phyloP scores from a whole-genome alignment of 2,113 vertebrate species.

The Hipposideros armiger region DNA sequence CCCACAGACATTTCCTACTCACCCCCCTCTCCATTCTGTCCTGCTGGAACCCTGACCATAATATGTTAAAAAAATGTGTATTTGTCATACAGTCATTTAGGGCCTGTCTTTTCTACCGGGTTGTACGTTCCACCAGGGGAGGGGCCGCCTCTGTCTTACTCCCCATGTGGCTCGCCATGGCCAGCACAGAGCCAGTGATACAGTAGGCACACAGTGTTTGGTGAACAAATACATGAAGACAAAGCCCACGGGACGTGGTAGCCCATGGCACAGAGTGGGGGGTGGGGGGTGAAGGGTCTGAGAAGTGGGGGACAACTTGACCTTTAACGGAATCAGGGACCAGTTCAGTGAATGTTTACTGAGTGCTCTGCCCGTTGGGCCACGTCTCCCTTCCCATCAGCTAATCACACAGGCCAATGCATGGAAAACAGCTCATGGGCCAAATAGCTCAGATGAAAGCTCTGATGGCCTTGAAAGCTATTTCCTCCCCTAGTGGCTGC shows the following conservation, averaged over 20 bases:
- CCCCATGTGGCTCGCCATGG: not conserved
- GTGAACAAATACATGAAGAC: not conserved
- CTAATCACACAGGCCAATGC: no score
- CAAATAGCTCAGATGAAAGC: not conserved
- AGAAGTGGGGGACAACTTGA: not conserved
- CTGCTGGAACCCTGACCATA: not conserved
- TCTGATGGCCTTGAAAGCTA: not conserved
- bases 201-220: not conserved
- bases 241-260: not conserved
- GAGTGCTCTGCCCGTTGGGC: not conserved
- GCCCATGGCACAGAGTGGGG: no score
- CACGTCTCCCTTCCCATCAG: not conserved
- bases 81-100: not conserved
- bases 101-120: not conserved
- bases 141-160: not conserved
- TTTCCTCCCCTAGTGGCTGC: not conserved
- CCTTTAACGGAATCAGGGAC: not conserved
- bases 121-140: not conserved
- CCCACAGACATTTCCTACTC: fast-evolving
- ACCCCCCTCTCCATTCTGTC: not conserved
- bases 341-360: not conserved
- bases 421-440: not conserved
- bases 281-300: not conserved
- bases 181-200: not conserved
- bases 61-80: not conserved